Percentiles rank a stretch among this genome's conserved stretches.
These are phyloP conservation scores for Griposia aprilina DNA, from an alignment of 2,888 invertebrate genomes.

Conservation along the genomic window DNA sequence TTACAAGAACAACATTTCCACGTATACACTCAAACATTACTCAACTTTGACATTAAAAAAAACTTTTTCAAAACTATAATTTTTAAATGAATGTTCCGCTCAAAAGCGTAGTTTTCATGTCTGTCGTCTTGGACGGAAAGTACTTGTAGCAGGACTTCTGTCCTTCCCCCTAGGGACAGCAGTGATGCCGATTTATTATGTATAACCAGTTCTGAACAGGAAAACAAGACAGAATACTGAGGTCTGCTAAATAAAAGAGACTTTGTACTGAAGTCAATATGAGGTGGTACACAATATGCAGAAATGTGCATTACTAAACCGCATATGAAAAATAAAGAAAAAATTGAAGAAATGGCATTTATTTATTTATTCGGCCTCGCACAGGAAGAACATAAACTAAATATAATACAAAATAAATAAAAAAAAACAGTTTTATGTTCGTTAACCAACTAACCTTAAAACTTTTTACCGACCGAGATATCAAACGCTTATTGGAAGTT, in stretches of 20 bases:
- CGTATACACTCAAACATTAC: too few relatives aligned
- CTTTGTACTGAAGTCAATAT: background rate
- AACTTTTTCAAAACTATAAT: background rate
- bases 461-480: too few relatives aligned
- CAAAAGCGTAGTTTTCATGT: background rate
- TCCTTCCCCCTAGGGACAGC: background rate
- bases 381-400: too few relatives aligned
- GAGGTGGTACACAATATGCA: background rate
- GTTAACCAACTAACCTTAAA: too few relatives aligned
- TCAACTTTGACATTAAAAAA: too few relatives aligned
- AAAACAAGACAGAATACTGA: slow-evolving; percentile 3
- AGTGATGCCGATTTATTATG: slow-evolving; percentile 34
- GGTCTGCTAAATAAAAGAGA: slow-evolving; percentile 5
- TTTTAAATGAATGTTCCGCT: background rate
- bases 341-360: background rate
- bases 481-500: too few relatives aligned
- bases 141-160: slow-evolving; percentile 11
- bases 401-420: too few relatives aligned
- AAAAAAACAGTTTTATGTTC: too few relatives aligned
- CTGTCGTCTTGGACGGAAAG: background rate
- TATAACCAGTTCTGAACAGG: slow-evolving; percentile 4
- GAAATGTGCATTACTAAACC: background rate
- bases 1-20: background rate
- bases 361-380: background rate
- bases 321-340: background rate